A percentile compares a stretch with the other conserved stretches of the same genome.
Evolutionary conservation across 2,113 vertebrate species (phyloP).

Genomic region (Oostethus manadensis): DNA sequence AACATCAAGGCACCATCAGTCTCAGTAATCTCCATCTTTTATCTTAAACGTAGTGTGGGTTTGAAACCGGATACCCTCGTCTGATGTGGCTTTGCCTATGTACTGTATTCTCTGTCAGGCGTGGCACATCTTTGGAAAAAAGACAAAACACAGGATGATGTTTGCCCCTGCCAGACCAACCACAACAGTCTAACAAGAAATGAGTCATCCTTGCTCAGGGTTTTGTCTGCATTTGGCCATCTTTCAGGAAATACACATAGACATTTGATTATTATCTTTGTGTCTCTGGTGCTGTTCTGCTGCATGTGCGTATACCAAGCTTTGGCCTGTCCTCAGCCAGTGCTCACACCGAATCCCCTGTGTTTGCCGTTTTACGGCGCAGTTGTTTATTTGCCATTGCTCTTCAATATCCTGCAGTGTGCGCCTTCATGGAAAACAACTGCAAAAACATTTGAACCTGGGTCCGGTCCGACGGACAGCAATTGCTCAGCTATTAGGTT

Average conservation of each 20-base stretch:
- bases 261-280: slow-evolving; percentile 7
- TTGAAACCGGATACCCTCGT: background rate
- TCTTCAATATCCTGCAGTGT: slow-evolving; percentile 47
- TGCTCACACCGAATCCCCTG: slow-evolving; percentile 14
- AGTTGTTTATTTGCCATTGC: slow-evolving; percentile 37
- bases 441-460: background rate
- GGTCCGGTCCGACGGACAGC: slow-evolving; percentile 2
- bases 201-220: background rate
- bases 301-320: background rate
- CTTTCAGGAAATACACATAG: background rate
- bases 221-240: slow-evolving; percentile 12
- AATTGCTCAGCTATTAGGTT: background rate
- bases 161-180: background rate
- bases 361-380: slow-evolving; percentile 19
- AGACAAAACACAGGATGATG: slow-evolving; percentile 20
- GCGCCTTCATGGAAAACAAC: slow-evolving; percentile 47
- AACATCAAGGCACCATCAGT: background rate
- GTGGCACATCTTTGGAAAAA: slow-evolving; percentile 15
- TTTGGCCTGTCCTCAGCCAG: background rate
- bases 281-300: background rate
- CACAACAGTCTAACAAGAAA: background rate
- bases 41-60: background rate
- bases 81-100: slow-evolving; percentile 12
- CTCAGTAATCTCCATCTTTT: slow-evolving; percentile 1
- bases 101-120: slow-evolving; percentile 29